A percentile compares a stretch with the other conserved stretches of the same genome.
phyloP scores from a whole-genome alignment of 2,888 invertebrate genomes.

The Chrysolina haemoptera region DNA sequence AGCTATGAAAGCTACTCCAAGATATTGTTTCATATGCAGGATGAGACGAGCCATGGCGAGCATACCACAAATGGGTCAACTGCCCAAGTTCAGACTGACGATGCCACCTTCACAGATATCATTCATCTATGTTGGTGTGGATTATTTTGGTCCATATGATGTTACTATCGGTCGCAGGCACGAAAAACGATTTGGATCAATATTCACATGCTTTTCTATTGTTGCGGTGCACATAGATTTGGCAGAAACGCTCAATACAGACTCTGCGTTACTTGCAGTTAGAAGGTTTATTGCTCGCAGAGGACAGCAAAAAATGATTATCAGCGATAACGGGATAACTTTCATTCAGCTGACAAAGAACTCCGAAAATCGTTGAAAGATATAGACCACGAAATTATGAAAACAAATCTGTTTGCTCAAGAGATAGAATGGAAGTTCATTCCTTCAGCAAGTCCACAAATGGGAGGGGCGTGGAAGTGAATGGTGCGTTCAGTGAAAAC shows the following conservation, averaged over 20 bases:
- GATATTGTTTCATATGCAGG: neutral
- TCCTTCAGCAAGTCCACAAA: neutral
- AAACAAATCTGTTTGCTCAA: neutral
- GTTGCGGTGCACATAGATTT: neutral
- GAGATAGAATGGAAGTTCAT: neutral
- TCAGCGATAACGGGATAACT: neutral
- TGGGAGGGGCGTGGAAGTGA: neutral
- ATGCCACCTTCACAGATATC: constrained; percentile 1
- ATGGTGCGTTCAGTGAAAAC: neutral
- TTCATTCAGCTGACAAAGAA: neutral
- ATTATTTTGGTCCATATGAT: neutral
- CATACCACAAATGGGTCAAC: neutral
- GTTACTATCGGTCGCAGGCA: neutral
- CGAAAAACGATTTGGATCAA: neutral
- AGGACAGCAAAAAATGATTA: constrained; percentile 2
- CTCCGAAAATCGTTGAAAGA: neutral
- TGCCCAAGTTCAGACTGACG: neutral
- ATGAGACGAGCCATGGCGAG: constrained; percentile 8
- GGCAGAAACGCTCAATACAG: neutral
- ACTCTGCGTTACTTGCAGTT: neutral
- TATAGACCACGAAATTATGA: neutral
- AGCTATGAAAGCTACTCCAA: neutral
- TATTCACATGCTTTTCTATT: constrained; percentile 5
- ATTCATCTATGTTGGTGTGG: too few relatives aligned
- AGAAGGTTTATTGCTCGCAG: neutral